Evolutionary conservation across 2,888 invertebrate genomes (phyloP).

Genomic region (Ophraella communa): DNA sequence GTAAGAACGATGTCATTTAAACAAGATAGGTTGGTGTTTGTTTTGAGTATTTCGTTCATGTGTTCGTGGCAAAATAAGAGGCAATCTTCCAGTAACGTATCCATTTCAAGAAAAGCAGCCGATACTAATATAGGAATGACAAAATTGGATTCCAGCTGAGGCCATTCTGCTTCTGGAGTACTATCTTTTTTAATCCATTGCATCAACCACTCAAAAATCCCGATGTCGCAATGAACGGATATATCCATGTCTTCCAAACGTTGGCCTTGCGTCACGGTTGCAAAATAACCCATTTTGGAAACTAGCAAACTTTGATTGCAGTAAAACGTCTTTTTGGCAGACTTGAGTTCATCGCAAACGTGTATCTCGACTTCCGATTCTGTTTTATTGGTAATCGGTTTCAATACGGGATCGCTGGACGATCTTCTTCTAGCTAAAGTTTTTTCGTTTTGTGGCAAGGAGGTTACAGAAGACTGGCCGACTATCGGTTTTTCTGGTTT

Average conservation of each 20-base stretch:
- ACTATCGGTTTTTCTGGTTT: conserved; percentile 15
- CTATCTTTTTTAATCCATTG: conserved; percentile 88
- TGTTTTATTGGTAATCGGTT: conserved; percentile 57
- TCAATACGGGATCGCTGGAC: conserved; percentile 53
- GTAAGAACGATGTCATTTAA: conserved; percentile 79
- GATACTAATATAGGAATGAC: conserved; percentile 93
- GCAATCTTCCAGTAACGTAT: conserved; percentile 85
- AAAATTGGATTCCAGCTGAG: conserved; percentile 78
- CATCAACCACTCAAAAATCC: conserved; percentile 97
- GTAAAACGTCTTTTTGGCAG: conserved; percentile 84
- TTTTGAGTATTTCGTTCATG: conserved; percentile 85
- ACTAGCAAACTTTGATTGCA: conserved; percentile 87
- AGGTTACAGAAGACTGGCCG: conserved; percentile 3
- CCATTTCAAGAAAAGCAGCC: conserved; percentile 95
- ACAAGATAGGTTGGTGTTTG: conserved; percentile 86
- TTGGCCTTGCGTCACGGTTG: conserved; percentile 78
- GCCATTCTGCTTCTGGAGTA: conserved; percentile 71
- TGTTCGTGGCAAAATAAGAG: conserved; percentile 85
- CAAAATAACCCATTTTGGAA: conserved; percentile 95
- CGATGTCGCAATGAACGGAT: conserved; percentile 94
- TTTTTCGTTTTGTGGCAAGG: conserved; percentile 32
- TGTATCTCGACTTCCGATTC: conserved; percentile 88
- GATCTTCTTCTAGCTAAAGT: conserved; percentile 35
- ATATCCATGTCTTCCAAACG: conserved; percentile 71
- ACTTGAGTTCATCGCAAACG: conserved; percentile 93